Evolutionary conservation across 2,888 invertebrate genomes (phyloP), one percentile per base, ranked within the genome.

Genomic region (Cynaeus angustus): DNA sequence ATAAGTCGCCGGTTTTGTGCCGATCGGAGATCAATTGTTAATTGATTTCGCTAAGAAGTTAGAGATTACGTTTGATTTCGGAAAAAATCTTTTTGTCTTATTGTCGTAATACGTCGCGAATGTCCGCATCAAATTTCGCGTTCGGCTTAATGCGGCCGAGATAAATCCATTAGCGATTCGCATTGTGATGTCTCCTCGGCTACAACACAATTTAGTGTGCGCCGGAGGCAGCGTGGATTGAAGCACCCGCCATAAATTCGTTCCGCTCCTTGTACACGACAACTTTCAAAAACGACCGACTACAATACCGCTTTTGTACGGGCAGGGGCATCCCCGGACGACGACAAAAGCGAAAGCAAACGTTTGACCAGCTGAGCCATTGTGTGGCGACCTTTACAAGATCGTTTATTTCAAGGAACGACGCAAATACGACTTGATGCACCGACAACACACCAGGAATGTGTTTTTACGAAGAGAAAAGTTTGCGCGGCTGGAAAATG

Each of bases 101-200:
- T 46, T 21, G 16, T 21, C 7, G 46, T 13, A 21, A 46, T 21
- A 46, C 16, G 46, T 55, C 41, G 58, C 58, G 13, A 58, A 10
- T 12, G 45, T 41, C 43, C 43, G 55, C 37, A 38, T 55, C 38
- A 16, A 55, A 55, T 55, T 55, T 55, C 38, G 13, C 55, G 55
- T 55, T 55, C 28, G 58, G 26, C 38, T 58, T 58, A 58, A 58
- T 58, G 58, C 43, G 43, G 41, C 46, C 59, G 46, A 59, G 59
- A 59, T 59, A 59, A 59, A 59, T 59, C 45, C 59, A 59, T 59
- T 59, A 59, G 59, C 33, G 59, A 59, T 59, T 59, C 46, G 45
- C 59, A 59, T 46, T 59, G 59, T 59, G 48, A 59, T 59, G 59
- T 59, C 59, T 41, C 46, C 9, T 56, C 55, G 55, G 38, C 41